Evolutionary conservation across 2,113 vertebrate genomes (phyloP).

Genomic region (Toxotes jaculatrix): DNA sequence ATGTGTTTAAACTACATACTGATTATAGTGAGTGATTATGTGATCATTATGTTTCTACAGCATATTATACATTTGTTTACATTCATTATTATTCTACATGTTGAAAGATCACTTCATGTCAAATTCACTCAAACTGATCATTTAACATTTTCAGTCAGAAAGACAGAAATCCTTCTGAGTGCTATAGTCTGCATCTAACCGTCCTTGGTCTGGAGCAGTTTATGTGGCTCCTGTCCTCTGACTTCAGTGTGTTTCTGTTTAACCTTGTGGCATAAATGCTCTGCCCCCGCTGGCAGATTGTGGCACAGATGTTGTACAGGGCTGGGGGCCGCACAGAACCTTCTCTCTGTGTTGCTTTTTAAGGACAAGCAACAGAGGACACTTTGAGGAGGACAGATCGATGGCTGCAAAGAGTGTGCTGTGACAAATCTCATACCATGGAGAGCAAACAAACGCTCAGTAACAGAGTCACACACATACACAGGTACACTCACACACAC

Average conservation of each 20-base stretch:
- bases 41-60: neutral
- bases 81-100: neutral
- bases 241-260: slow-evolving; percentile 32
- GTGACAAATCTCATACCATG: slow-evolving; percentile 32
- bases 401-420: slow-evolving; percentile 22
- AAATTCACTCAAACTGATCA: neutral
- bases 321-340: slow-evolving; percentile 34
- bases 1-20: neutral
- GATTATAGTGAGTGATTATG: neutral
- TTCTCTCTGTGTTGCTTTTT: slow-evolving; percentile 42
- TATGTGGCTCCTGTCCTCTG: slow-evolving; percentile 7
- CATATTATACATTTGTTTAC: neutral
- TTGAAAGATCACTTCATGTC: neutral
- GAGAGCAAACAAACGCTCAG: slow-evolving; percentile 31
- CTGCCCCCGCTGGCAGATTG: slow-evolving; percentile 63
- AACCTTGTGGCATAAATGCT: slow-evolving; percentile 61
- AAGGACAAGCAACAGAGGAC: slow-evolving; percentile 62
- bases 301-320: slow-evolving; percentile 65
- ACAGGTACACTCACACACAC: neutral
- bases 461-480: neutral
- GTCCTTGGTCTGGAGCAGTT: neutral
- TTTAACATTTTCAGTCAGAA: neutral
- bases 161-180: neutral
- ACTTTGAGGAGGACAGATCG: slow-evolving; percentile 47
- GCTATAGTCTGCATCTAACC: neutral